Percentiles rank a stretch among this genome's conserved stretches.
Conservation (phyloP, 2,113 vertebrate species). For the Podarcis cretensis region DNA sequence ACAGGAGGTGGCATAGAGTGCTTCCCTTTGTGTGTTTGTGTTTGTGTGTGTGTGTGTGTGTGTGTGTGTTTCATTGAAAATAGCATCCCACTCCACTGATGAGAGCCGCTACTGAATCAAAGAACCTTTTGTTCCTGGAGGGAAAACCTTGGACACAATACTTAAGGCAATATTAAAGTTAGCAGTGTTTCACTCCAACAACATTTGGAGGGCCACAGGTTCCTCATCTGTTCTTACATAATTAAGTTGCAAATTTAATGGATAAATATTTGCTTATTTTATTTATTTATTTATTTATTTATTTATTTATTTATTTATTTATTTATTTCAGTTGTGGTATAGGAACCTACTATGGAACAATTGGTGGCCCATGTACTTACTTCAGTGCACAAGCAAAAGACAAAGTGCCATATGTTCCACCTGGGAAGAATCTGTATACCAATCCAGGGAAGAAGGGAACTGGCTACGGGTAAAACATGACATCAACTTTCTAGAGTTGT, state of each 20-base stretch:
- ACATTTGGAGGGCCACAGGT: too few relatives aligned
- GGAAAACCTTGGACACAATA: too few relatives aligned
- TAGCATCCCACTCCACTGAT: too few relatives aligned
- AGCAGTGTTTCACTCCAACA: too few relatives aligned
- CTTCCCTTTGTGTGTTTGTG: too few relatives aligned
- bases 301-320: too few relatives aligned
- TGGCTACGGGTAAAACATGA: constrained; percentile 83
- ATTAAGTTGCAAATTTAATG: neutral
- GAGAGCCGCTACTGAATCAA: too few relatives aligned
- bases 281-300: too few relatives aligned
- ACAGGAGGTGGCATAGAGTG: too few relatives aligned
- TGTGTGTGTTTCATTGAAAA: too few relatives aligned
- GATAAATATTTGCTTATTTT: constrained; percentile 10
- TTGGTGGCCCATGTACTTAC: constrained; percentile 78
- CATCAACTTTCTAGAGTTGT: neutral
- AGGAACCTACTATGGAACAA: constrained; percentile 87
- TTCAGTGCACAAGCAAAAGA: constrained; percentile 77
- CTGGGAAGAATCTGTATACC: constrained; percentile 87
- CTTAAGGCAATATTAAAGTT: neutral
- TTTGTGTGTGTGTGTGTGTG: too few relatives aligned
- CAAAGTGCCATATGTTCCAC: constrained; percentile 68
- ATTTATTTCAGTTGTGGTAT: constrained; percentile 76
- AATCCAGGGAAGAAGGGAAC: constrained; percentile 87
- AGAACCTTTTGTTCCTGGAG: too few relatives aligned
- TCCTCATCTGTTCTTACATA: neutral